A percentile compares a stretch with the other conserved stretches of the same genome.
Conservation (phyloP, 2,797 vertebrate species). For the Neopelma chrysocephalum region DNA sequence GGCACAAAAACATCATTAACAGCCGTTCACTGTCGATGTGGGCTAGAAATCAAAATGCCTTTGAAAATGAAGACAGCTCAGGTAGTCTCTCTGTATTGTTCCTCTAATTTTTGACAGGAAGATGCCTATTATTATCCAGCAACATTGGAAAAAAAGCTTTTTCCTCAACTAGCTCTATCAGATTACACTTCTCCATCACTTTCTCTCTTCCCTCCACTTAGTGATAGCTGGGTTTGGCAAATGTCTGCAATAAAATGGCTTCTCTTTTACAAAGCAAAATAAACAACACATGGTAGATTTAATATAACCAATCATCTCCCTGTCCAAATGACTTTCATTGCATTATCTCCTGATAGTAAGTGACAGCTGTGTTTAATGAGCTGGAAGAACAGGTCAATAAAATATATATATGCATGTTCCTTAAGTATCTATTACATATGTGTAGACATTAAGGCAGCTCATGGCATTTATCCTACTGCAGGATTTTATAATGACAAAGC, state of each 20-base stretch:
- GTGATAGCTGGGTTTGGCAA: background rate
- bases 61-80: background rate
- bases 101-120: background rate
- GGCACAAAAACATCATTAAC: background rate
- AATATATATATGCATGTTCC: background rate
- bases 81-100: background rate
- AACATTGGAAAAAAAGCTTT: background rate
- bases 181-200: background rate
- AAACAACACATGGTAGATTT: conserved; percentile 47
- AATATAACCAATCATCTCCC: conserved; percentile 1
- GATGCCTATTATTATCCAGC: background rate
- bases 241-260: background rate
- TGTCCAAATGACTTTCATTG: conserved; percentile 16
- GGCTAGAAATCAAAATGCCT: background rate
- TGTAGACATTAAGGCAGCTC: conserved; percentile 5
- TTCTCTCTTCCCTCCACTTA: background rate
- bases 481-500: background rate
- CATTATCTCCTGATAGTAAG: conserved; percentile 7
- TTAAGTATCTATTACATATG: background rate
- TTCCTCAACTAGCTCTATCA: background rate
- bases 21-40: background rate
- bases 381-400: conserved; percentile 44
- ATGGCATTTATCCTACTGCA: background rate
- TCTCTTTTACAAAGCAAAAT: conserved; percentile 8
- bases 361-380: conserved; percentile 33